Percentiles rank a stretch among this genome's conserved stretches.
These are phyloP conservation scores for Macrobrachium nipponense DNA, from an alignment of 1,140 invertebrate genomes.

Conservation along the genomic window DNA sequence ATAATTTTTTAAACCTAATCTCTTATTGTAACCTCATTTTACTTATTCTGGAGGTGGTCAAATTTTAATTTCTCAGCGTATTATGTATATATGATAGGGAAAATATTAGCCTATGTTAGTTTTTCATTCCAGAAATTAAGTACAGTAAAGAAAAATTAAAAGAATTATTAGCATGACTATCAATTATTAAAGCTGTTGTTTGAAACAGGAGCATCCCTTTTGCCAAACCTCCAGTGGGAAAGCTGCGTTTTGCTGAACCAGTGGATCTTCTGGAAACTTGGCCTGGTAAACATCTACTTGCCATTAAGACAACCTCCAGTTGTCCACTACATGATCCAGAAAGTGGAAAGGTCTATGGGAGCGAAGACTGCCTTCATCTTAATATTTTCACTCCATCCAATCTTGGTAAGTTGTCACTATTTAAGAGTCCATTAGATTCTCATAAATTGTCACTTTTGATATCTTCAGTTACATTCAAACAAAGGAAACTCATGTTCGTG, in stretches of 20 bases:
- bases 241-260: constrained; percentile 88
- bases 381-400: constrained; percentile 85
- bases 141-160: too few species aligned
- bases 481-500: too few species aligned
- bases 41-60: too few species aligned
- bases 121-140: too few species aligned
- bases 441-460: background rate
- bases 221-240: constrained; percentile 90
- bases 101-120: too few species aligned
- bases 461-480: background rate
- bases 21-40: too few species aligned
- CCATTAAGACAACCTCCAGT: constrained; percentile 24
- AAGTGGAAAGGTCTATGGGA: constrained; percentile 75
- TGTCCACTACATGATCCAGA: constrained; percentile 56
- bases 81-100: too few species aligned
- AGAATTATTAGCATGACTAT: too few species aligned
- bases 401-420: constrained; percentile 61
- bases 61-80: too few species aligned
- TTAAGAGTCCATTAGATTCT: too few species aligned
- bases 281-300: constrained; percentile 73
- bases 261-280: constrained; percentile 80
- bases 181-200: too few species aligned
- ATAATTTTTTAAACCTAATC: too few species aligned
- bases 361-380: constrained; percentile 95
- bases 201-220: constrained; percentile 82